phyloP scores from a whole-genome alignment of 2,888 invertebrate species.

The Mythimna lalbum region DNA sequence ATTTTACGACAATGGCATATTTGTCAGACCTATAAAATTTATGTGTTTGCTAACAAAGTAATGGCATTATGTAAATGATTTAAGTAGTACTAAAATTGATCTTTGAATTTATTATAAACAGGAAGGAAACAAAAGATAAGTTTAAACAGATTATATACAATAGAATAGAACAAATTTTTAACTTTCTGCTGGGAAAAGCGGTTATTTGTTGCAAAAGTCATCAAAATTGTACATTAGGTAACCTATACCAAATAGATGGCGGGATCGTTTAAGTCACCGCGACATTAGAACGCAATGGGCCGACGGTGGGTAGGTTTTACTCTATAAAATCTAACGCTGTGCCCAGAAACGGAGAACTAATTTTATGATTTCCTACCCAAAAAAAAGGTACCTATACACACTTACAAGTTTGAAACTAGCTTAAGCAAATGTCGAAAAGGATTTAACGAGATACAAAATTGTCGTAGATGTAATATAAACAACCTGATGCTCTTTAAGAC shows the following conservation, averaged over 20 bases:
- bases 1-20: slow-evolving; percentile 27
- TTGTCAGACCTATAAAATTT: slow-evolving; percentile 40
- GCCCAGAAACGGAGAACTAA: too few relatives aligned
- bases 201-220: background rate
- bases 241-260: too few relatives aligned
- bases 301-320: too few relatives aligned
- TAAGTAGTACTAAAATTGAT: slow-evolving; percentile 22
- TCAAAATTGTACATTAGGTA: background rate
- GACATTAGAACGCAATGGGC: too few relatives aligned
- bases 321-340: too few relatives aligned
- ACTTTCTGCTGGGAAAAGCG: background rate
- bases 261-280: too few relatives aligned
- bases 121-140: background rate
- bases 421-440: background rate
- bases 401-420: background rate
- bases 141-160: slow-evolving; percentile 13
- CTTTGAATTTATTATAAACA: slow-evolving; percentile 40
- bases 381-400: background rate
- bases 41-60: slow-evolving; percentile 32
- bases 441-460: background rate
- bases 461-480: background rate
- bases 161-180: slow-evolving; percentile 1
- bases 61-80: slow-evolving; percentile 51
- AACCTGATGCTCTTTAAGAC: slow-evolving; percentile 11
- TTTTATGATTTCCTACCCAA: too few relatives aligned